Evolutionary conservation across 2,797 vertebrate genomes (phyloP).

Genomic region (Philypnodon macrostomus): DNA sequence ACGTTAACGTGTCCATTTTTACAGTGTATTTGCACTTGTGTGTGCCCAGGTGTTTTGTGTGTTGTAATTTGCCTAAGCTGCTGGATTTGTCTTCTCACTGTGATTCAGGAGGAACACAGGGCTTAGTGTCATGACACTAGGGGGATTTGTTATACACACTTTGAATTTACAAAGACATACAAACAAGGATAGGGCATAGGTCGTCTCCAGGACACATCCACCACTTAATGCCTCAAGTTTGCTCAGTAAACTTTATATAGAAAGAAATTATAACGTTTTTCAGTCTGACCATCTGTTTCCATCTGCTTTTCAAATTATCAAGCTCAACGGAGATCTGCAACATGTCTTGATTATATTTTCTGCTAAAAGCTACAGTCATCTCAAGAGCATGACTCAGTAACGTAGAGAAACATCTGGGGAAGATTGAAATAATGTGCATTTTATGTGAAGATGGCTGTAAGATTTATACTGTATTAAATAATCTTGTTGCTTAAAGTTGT

Average conservation of each 20-base stretch:
- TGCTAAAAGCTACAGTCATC: constrained; percentile 3
- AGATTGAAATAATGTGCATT: background rate
- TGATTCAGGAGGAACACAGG: constrained; percentile 51
- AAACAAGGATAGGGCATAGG: background rate
- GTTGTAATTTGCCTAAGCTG: constrained; percentile 63
- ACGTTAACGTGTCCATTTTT: background rate
- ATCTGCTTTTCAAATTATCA: background rate
- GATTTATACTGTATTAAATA: too few relatives aligned
- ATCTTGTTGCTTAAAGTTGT: too few relatives aligned
- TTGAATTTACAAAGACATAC: background rate
- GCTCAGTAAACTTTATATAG: background rate
- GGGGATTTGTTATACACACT: constrained; percentile 46
- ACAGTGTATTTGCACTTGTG: constrained; percentile 11
- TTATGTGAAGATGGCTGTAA: background rate
- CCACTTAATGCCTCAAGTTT: background rate
- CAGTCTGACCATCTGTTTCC: constrained; percentile 5
- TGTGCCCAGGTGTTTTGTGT: constrained; percentile 44
- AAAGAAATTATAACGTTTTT: background rate
- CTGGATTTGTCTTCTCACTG: constrained; percentile 58
- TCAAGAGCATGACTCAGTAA: background rate
- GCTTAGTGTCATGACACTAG: constrained; percentile 59
- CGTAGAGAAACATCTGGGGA: background rate
- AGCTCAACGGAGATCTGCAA: background rate
- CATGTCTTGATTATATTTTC: background rate
- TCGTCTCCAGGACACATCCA: background rate